These are phyloP conservation scores for Rhagoletis zephyria DNA, from an alignment of 1,140 invertebrate genomes.

Conservation along the genomic window DNA sequence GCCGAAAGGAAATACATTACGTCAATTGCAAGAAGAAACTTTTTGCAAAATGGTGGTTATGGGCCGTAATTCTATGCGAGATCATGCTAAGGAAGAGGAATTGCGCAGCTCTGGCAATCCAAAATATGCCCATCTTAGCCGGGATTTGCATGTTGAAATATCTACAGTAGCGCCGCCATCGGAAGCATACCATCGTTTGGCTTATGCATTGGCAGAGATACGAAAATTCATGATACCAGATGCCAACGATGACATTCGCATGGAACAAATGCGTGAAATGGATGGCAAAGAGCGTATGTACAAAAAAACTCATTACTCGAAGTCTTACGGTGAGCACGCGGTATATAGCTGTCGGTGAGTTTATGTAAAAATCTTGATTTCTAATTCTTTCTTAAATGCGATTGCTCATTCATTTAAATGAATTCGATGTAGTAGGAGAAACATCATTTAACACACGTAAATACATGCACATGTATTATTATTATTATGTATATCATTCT, in stretches of 20 bases:
- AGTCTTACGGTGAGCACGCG: slow-evolving; percentile 68
- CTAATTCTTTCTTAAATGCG: not conserved
- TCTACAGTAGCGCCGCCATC: slow-evolving; percentile 90
- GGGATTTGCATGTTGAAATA: slow-evolving; percentile 95
- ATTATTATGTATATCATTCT: not conserved
- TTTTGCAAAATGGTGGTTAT: slow-evolving; percentile 97
- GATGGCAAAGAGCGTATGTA: slow-evolving; percentile 69
- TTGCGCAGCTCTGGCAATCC: slow-evolving; percentile 88
- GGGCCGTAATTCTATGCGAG: slow-evolving; percentile 94
- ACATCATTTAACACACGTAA: not conserved
- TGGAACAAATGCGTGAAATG: slow-evolving; percentile 85
- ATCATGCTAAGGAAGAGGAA: slow-evolving; percentile 93
- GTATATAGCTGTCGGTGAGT: slow-evolving; percentile 66
- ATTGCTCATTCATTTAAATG: too few species aligned
- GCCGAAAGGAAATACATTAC: slow-evolving; percentile 93
- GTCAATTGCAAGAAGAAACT: slow-evolving; percentile 93
- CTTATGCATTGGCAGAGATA: slow-evolving; percentile 87
- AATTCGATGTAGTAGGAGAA: too few species aligned
- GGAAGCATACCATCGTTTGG: slow-evolving; percentile 91
- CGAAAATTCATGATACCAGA: slow-evolving; percentile 82
- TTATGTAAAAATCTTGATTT: slow-evolving; percentile 29
- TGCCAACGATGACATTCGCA: slow-evolving; percentile 85
- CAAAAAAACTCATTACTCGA: slow-evolving; percentile 71
- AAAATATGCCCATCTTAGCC: slow-evolving; percentile 92
- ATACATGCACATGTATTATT: not conserved